Evolutionary conservation across 2,888 invertebrate genomes (phyloP).

Genomic region (Andrena minutula): DNA sequence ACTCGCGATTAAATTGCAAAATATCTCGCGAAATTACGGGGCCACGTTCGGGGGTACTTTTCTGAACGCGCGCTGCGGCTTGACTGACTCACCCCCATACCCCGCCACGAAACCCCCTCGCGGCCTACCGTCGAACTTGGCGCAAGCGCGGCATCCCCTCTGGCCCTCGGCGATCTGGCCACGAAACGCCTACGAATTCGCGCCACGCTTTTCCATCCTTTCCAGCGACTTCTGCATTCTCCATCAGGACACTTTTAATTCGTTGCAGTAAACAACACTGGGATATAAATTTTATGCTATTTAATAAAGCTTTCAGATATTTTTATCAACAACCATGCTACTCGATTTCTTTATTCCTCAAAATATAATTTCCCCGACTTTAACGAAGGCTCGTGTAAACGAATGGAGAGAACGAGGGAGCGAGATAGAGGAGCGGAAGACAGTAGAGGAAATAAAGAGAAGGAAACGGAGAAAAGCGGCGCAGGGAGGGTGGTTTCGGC

Average conservation of each 20-base stretch:
- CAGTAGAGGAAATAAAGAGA: not conserved
- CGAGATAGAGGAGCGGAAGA: not conserved
- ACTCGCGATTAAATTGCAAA: slow-evolving; percentile 59
- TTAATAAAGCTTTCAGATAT: too few species aligned
- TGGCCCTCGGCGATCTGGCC: slow-evolving; percentile 32
- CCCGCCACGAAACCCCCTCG: slow-evolving; percentile 71
- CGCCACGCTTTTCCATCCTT: slow-evolving; percentile 66
- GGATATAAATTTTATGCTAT: too few species aligned
- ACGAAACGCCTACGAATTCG: slow-evolving; percentile 73
- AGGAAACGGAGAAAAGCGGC: not conserved
- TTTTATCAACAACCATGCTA: too few species aligned
- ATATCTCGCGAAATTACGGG: slow-evolving; percentile 60
- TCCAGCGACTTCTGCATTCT: too few species aligned
- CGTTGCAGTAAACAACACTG: too few species aligned
- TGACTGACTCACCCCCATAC: slow-evolving; percentile 84
- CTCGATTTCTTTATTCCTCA: too few species aligned
- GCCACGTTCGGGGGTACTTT: slow-evolving; percentile 82
- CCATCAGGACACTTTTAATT: too few species aligned
- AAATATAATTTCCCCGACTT: too few species aligned
- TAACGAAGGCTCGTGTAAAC: not conserved
- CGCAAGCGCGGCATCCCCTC: slow-evolving; percentile 73
- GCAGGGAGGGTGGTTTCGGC: slow-evolving; percentile 73
- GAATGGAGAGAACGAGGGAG: not conserved
- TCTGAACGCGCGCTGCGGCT: slow-evolving; percentile 85
- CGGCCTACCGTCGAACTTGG: slow-evolving; percentile 46